These are phyloP conservation scores for Monochamus saltuarius DNA, from an alignment of 1,140 invertebrate species.

Conservation along the genomic window DNA sequence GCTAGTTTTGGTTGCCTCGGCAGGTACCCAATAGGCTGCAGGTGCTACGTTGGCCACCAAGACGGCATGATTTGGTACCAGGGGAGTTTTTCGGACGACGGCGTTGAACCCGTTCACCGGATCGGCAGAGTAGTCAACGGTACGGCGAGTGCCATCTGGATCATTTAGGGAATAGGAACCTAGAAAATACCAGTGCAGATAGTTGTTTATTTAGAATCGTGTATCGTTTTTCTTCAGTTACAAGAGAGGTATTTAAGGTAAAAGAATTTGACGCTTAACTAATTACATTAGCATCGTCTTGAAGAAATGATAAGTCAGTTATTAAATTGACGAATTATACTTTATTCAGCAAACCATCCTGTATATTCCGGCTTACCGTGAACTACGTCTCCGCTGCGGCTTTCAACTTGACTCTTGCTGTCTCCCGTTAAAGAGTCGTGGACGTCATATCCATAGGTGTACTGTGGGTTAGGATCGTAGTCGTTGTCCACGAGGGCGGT, in stretches of 20 bases:
- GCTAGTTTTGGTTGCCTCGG: constrained; percentile 10
- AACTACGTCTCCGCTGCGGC: constrained; percentile 61
- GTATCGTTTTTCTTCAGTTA: no score
- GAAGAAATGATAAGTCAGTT: no score
- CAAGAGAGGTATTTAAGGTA: no score
- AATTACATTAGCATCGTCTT: no score
- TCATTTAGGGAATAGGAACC: constrained; percentile 45
- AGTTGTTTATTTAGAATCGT: no score
- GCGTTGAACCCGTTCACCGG: constrained; percentile 55
- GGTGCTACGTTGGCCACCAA: constrained; percentile 42
- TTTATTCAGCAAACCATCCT: no score
- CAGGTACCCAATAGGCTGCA: constrained; percentile 37
- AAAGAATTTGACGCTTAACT: no score
- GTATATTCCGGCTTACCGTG: constrained; percentile 62
- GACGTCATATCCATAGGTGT: constrained; percentile 57
- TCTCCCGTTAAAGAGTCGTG: constrained; percentile 59
- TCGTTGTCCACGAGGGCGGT: constrained; percentile 49
- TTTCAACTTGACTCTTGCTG: constrained; percentile 58
- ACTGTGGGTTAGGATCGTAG: constrained; percentile 56
- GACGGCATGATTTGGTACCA: constrained; percentile 6
- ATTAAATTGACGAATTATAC: no score
- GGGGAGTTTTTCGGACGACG: constrained; percentile 46
- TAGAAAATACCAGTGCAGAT: neutral
- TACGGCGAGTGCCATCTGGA: constrained; percentile 62
- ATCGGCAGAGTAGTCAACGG: constrained; percentile 65